Base-by-base conservation (phyloP, 2,797 vertebrate species). In the Choloepus didactylus region DNA sequence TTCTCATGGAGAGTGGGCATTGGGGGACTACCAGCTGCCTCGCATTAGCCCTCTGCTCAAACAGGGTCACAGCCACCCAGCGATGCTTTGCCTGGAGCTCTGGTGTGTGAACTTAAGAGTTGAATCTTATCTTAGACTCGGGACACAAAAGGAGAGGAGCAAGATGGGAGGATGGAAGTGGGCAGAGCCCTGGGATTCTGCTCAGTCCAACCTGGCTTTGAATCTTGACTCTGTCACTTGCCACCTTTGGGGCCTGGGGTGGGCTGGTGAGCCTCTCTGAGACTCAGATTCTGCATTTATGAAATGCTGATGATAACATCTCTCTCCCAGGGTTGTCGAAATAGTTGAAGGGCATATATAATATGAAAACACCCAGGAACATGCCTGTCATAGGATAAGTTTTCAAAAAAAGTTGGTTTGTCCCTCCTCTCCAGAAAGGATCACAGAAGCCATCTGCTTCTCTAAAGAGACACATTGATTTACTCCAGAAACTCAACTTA, bases 11-110 rank as follows among this genome's bases (percentile, higher is more conserved):
- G 6, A 6, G 16, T 59, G 38, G 12, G 7, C 21, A 3, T 18
- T 0, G 0, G 0, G 0, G 19, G 67, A 83, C 6, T 6, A 25
- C 2, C 2, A 51, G 9, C 5, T 4, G 59, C 25, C 35, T 81
- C 62, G 62, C 51, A 5, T 23, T 23, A 18, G 16, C 46, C 51
- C 12, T 21, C 44, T 75, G 9, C 62, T 46, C 15, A 5, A 56
- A 9, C 10, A 41, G 23, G 54, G 44, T 31, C 14, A 27, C 11
- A 29, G 29, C 59, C 18, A 44, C 41, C 27, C 60, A 49, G 41
- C n/a, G 25, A 1, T 19, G 38, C 41, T 10, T 81, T 15, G 25
- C 56, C 77, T 9, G 10, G 44, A 69, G 41, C 51, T 89, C 60
- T 69, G 51, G 23, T 41, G 0, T 23, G 27, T 44, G 6, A 11